Conservation (phyloP, 2,888 invertebrate genomes). For the Cosmia trapezina region DNA sequence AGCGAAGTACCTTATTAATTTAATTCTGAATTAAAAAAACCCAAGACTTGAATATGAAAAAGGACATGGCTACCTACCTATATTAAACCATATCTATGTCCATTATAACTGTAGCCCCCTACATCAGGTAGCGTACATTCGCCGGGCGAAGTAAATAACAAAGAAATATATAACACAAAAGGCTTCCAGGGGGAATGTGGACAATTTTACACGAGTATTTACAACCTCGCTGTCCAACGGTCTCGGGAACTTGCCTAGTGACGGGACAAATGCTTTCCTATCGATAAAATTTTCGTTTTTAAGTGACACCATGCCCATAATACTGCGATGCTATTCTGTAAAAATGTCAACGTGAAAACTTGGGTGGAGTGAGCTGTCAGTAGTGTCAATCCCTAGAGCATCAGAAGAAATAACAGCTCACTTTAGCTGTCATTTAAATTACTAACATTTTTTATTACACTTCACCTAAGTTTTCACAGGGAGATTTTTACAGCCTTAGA, state of each 20-base stretch:
- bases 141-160: conserved; percentile 85
- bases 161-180: conserved; percentile 89
- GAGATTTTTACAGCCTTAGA: no score
- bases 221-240: conserved; percentile 90
- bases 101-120: conserved; percentile 60
- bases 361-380: no score
- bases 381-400: no score
- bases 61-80: conserved; percentile 5
- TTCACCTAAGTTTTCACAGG: no score
- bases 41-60: conserved; percentile 1
- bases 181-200: conserved; percentile 87
- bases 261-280: conserved; percentile 54
- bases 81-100: conserved; percentile 25
- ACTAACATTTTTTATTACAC: no score
- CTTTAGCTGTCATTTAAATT: no score
- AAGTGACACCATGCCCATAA: neutral
- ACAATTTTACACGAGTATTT: conserved; percentile 91
- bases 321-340: neutral
- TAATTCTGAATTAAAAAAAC: neutral
- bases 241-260: conserved; percentile 86
- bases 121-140: conserved; percentile 69
- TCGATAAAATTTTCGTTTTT: conserved; percentile 36
- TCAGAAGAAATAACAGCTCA: no score
- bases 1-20: neutral
- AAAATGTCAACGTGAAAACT: no score